Percentiles rank a stretch among this genome's conserved stretches.
Evolutionary conservation across 2,888 invertebrate genomes (phyloP).

Genomic region (Biston betularia): DNA sequence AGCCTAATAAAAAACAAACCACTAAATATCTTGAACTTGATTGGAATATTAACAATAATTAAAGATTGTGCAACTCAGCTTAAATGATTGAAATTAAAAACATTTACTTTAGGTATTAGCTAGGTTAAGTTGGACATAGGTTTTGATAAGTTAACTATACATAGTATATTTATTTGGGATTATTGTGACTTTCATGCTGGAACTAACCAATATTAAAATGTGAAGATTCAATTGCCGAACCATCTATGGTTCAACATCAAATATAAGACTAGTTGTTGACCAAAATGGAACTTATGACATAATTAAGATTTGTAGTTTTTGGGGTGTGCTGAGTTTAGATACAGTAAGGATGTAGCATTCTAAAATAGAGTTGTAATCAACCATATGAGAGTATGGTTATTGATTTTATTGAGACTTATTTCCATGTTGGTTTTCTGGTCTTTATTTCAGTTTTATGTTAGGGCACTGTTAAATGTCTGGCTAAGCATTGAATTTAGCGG

Average conservation of each 20-base stretch:
- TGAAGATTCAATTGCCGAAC: constrained; percentile 16
- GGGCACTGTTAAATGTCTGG: constrained; percentile 14
- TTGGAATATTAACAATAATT: background rate
- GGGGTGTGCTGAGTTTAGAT: constrained; percentile 11
- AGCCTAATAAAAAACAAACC: background rate
- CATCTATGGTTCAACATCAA: constrained; percentile 33
- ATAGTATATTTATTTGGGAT: constrained; percentile 38
- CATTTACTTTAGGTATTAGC: constrained; percentile 30
- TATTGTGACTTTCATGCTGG: constrained; percentile 16
- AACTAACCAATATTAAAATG: constrained; percentile 4
- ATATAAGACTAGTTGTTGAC: constrained; percentile 61
- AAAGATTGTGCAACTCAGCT: constrained; percentile 7
- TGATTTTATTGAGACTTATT: constrained; percentile 10
- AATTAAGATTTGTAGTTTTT: constrained; percentile 57
- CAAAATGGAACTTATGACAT: constrained; percentile 71
- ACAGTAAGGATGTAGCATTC: constrained; percentile 16
- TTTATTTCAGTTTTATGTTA: constrained; percentile 6
- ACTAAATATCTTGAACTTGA: background rate
- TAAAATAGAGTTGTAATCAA: constrained; percentile 17
- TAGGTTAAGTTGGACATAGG: constrained; percentile 40
- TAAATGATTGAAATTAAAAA: constrained; percentile 15
- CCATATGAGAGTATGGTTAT: background rate
- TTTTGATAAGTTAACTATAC: constrained; percentile 34
- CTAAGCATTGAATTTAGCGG: constrained; percentile 15
- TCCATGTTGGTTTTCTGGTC: constrained; percentile 2